Base-by-base conservation (phyloP, 2,113 vertebrate species). In the Clarias batrachus region DNA sequence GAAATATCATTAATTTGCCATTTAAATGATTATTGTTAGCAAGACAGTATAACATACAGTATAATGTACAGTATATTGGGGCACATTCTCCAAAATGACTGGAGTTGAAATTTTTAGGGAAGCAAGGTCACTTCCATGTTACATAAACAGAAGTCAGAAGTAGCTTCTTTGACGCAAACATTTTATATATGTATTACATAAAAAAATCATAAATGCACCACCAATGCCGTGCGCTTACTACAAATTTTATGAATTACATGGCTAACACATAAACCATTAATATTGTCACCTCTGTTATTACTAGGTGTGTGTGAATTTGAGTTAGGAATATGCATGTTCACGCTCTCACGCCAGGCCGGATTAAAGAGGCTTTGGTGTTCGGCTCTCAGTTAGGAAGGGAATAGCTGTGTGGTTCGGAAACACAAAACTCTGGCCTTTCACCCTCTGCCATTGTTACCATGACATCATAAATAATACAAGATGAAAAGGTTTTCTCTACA, bases 391-490 rank as follows among this genome's bases (percentile, higher is more conserved):
- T 23, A 84, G 54, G 65, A 33, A 33, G 27, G 27, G 80, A n/a
- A 27, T 57, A 59, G 19, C 70, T 48, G 82, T 37, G 30, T 54
- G 48, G 78, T 48, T 59, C 21, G n/a, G 37, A 85, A 27, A 33
- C 56, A 82, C 13, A 54, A 79, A 88, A 77, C n/a, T 17, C n/a
- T 62, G 12, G 21, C 63, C 84, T 52, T 1, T 73, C 37, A 37
- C 30, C 27, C 19, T 84, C 13, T 12, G 21, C 41, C 37, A 62
- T 82, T 83, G 27, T 83, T 63, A 65, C 65, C 17, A 48, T 62
- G 74, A 60, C 74, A 89, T 25, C 14, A 48, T 52, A 80, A 87
- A 86, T 86, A 87, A 87, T 77, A 25, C 78, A 77, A 77, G 71
- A 74, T 83, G 63, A 80, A 77, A 88, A 27, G 52, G 74, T 86